Evolutionary conservation across 2,888 invertebrate species (phyloP).

Genomic region (Ferdinandea cuprea): DNA sequence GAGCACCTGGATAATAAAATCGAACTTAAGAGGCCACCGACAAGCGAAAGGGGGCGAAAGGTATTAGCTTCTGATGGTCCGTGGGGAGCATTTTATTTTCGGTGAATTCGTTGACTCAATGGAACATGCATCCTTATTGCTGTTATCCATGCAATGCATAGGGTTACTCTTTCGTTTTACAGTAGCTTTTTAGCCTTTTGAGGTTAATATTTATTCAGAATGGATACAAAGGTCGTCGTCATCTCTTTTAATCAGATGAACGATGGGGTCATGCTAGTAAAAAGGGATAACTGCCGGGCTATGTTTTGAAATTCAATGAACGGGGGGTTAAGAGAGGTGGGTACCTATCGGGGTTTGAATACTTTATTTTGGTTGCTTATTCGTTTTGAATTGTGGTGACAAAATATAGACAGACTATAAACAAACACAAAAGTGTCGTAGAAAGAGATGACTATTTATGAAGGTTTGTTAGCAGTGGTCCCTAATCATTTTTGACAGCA

Average conservation of each 20-base stretch:
- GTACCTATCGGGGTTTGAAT: slow-evolving; percentile 27
- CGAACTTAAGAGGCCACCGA: slow-evolving; percentile 68
- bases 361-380: too few species aligned
- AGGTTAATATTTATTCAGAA: slow-evolving; percentile 64
- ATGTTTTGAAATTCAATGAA: slow-evolving; percentile 50
- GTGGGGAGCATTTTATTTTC: slow-evolving; percentile 63
- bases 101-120: slow-evolving; percentile 10
- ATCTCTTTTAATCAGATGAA: slow-evolving; percentile 35
- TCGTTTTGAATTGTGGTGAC: too few species aligned
- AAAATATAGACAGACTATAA: too few species aligned
- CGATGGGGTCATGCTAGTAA: slow-evolving; percentile 22
- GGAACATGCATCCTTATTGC: slow-evolving; percentile 61
- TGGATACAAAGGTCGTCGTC: slow-evolving; percentile 41
- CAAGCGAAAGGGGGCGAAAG: slow-evolving; percentile 23
- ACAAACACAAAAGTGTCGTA: too few species aligned
- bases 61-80: slow-evolving; percentile 61
- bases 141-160: slow-evolving; percentile 60
- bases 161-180: slow-evolving; percentile 32
- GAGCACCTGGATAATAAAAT: slow-evolving; percentile 71
- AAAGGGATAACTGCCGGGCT: slow-evolving; percentile 26
- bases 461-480: too few species aligned
- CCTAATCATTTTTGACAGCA: too few species aligned
- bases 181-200: slow-evolving; percentile 52
- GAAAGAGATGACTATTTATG: too few species aligned
- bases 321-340: background rate